phyloP scores from a whole-genome alignment of 2,113 vertebrate genomes.

The Numida meleagris region DNA sequence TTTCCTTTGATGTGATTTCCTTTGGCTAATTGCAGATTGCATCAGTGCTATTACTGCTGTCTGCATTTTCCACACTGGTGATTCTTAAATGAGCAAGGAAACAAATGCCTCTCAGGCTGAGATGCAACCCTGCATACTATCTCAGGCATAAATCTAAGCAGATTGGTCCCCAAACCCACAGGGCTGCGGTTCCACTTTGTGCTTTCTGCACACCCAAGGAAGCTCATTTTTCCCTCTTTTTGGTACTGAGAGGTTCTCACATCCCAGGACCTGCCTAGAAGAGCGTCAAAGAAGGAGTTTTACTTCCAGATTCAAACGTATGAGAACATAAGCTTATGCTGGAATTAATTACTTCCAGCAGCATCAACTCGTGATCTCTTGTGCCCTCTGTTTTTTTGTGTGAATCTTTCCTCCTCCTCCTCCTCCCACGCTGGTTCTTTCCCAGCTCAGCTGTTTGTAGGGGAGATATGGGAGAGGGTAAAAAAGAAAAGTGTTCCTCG shows the following conservation, averaged over 20 bases:
- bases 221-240: fast-evolving
- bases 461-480: not conserved
- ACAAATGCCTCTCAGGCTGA: not conserved
- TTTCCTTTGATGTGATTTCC: not conserved
- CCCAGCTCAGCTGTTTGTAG: not conserved
- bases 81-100: not conserved
- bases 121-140: fast-evolving
- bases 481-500: not conserved
- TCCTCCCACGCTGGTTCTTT: fast-evolving
- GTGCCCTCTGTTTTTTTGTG: not conserved
- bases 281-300: not conserved
- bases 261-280: not conserved
- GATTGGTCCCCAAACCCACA: not conserved
- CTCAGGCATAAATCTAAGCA: not conserved
- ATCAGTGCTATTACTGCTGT: not conserved
- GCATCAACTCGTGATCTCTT: not conserved
- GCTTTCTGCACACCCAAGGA: not conserved
- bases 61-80: not conserved
- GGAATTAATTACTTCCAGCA: not conserved
- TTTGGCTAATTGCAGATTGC: not conserved
- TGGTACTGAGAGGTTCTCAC: not conserved
- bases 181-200: not conserved
- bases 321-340: not conserved
- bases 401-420: not conserved
- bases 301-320: not conserved